Percentiles rank a stretch among this genome's conserved stretches.
phyloP scores from a whole-genome alignment of 2,797 vertebrate genomes.

The Podarcis lilfordi region DNA sequence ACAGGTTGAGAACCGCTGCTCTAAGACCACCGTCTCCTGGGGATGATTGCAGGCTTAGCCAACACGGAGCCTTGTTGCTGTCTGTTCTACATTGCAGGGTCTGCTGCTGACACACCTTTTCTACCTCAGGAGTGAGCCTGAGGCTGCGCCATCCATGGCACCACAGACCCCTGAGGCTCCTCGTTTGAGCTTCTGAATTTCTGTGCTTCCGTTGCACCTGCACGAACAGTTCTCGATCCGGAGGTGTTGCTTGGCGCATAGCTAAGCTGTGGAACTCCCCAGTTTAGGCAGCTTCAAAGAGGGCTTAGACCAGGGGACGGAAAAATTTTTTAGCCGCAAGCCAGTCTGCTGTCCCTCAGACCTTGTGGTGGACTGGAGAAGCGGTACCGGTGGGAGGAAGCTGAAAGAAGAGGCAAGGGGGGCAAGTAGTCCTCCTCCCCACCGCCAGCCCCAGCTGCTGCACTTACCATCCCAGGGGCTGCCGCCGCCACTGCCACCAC shows the following conservation, averaged over 20 bases:
- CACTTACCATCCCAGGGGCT: too few species aligned
- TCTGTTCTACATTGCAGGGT: neutral
- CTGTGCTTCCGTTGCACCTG: too few species aligned
- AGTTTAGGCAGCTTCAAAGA: neutral
- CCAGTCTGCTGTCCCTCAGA: too few species aligned
- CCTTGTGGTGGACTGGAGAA: too few species aligned
- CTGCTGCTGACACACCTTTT: neutral
- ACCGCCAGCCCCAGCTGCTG: too few species aligned
- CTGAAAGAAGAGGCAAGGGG: too few species aligned
- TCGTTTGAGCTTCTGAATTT: neutral
- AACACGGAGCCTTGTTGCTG: neutral
- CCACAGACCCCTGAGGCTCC: neutral
- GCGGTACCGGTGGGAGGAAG: rapidly evolving
- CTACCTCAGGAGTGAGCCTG: too few species aligned
- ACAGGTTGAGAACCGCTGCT: too few species aligned
- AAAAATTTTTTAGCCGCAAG: rapidly evolving
- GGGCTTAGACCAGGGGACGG: neutral
- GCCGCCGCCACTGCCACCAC: too few species aligned
- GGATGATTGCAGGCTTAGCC: neutral
- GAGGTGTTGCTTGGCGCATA: too few species aligned
- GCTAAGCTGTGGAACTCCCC: too few species aligned
- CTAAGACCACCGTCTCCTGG: neutral
- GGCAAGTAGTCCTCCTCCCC: too few species aligned
- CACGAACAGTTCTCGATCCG: rapidly evolving
- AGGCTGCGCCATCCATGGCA: neutral